Percentiles rank a stretch among this genome's conserved stretches.
phyloP scores from a whole-genome alignment of 2,113 vertebrate genomes.

The Eira barbara region DNA sequence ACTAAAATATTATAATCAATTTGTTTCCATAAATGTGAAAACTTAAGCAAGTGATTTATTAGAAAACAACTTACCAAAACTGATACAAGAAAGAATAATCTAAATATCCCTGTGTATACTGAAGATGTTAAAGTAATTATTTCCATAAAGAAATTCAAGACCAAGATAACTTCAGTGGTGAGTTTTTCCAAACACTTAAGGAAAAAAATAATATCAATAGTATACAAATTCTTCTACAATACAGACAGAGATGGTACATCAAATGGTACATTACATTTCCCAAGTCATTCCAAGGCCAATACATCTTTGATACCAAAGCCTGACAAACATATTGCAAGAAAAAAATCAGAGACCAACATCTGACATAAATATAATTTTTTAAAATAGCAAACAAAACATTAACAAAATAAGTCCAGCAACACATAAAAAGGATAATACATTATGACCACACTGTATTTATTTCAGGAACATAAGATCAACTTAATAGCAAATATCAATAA shows the following conservation, averaged over 20 bases:
- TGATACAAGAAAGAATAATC: background rate
- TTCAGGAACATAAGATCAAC: background rate
- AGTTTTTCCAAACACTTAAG: background rate
- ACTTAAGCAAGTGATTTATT: background rate
- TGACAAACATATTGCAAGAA: background rate
- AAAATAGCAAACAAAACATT: background rate
- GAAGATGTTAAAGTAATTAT: background rate
- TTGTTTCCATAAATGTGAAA: background rate
- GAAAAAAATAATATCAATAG: background rate
- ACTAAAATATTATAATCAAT: background rate
- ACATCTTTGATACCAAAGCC: background rate
- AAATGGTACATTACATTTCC: background rate
- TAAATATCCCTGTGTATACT: background rate
- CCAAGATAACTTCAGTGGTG: background rate
- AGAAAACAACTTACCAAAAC: background rate
- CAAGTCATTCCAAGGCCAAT: background rate
- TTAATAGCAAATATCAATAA: background rate
- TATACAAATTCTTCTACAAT: background rate
- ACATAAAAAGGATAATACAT: background rate
- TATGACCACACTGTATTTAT: background rate
- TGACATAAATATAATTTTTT: background rate
- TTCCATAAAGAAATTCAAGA: background rate
- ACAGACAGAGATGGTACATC: background rate
- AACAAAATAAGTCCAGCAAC: background rate
- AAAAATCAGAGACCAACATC: background rate